These are phyloP conservation scores for Solen grandis DNA, from an alignment of 1,140 invertebrate species.

Conservation along the genomic window DNA sequence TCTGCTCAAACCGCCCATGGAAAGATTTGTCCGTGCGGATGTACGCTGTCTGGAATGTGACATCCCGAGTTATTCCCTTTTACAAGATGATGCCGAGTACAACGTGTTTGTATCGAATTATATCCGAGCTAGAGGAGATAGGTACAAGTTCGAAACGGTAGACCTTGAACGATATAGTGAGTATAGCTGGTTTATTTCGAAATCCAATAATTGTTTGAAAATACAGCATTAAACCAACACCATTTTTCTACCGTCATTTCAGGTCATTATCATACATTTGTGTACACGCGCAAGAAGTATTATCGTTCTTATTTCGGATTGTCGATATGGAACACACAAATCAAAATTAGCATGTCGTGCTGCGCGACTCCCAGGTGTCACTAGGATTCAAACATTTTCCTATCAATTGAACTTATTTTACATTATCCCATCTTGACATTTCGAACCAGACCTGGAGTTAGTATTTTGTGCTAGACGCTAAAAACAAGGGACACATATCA, in stretches of 20 bases:
- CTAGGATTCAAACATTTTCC: no score
- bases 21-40: conserved; percentile 26
- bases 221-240: no score
- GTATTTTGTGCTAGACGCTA: no score
- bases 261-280: not conserved
- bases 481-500: no score
- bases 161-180: not conserved
- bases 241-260: not conserved
- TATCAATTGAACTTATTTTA: no score
- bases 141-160: not conserved
- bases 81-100: conserved; percentile 8
- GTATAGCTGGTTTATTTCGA: not conserved
- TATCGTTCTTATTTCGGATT: not conserved
- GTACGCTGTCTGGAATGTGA: conserved; percentile 24
- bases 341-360: no score
- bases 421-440: no score
- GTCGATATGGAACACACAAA: no score
- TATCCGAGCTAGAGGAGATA: conserved; percentile 8
- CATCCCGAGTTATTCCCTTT: conserved; percentile 8
- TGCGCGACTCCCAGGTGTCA: no score
- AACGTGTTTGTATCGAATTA: conserved; percentile 10
- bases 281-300: not conserved
- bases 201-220: not conserved
- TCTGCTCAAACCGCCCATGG: not conserved
- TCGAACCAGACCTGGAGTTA: no score